phyloP scores from a whole-genome alignment of 2,113 vertebrate species.

The Myrmecobius fasciatus region DNA sequence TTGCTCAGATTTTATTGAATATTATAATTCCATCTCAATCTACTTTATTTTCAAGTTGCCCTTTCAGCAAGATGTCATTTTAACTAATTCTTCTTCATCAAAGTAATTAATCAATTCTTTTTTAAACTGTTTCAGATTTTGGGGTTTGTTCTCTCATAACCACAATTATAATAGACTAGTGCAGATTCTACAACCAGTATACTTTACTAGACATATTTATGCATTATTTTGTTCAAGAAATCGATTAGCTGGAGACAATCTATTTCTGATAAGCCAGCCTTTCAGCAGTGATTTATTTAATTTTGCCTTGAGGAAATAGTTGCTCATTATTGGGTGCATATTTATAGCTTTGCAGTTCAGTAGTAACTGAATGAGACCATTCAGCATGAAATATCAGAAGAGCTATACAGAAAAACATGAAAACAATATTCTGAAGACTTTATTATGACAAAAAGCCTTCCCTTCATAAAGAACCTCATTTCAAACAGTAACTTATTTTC shows the following conservation, averaged over 20 bases:
- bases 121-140: neutral
- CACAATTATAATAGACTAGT: neutral
- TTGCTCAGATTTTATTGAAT: neutral
- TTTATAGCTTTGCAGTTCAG: neutral
- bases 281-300: neutral
- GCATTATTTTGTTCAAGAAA: neutral
- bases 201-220: neutral
- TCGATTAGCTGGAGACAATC: neutral
- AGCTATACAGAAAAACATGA: neutral
- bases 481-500: neutral
- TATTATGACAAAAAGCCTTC: neutral
- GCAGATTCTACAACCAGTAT: neutral
- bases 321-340: neutral
- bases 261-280: neutral
- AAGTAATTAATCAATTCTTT: neutral
- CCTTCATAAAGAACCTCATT: neutral
- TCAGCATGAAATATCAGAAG: neutral
- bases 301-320: neutral
- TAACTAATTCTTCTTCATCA: neutral
- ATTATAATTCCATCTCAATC: neutral
- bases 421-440: neutral
- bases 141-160: neutral
- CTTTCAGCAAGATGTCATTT: neutral
- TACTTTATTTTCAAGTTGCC: neutral
- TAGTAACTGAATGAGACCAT: neutral